These are phyloP conservation scores for Halocaridina rubra DNA, from an alignment of 2,888 invertebrate genomes.

Conservation along the genomic window DNA sequence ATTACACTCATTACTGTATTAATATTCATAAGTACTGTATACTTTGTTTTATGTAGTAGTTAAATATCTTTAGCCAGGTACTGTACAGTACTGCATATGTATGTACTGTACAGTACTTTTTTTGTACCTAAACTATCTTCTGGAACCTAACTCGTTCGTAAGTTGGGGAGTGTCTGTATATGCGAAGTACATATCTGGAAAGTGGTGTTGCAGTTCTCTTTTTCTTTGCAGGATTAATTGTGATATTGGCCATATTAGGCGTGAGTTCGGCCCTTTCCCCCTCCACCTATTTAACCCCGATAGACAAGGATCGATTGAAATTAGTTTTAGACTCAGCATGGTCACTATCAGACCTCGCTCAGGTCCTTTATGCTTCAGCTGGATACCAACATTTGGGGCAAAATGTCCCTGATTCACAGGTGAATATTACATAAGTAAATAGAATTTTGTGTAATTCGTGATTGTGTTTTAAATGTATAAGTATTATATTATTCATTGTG, in stretches of 20 bases:
- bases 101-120: not conserved
- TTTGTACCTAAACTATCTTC: not conserved
- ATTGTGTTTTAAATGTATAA: no score
- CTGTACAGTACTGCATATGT: no score
- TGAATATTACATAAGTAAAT: no score
- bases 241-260: conserved; percentile 41
- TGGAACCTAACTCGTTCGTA: no score
- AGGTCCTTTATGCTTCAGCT: conserved; percentile 65
- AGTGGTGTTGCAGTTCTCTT: no score
- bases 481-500: no score
- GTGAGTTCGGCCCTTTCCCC: conserved; percentile 54
- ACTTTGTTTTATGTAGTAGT: no score
- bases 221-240: conserved; percentile 35
- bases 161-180: no score
- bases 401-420: conserved; percentile 56
- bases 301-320: conserved; percentile 55
- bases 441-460: no score
- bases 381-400: conserved; percentile 62
- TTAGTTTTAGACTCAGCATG: conserved; percentile 60
- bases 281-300: conserved; percentile 57
- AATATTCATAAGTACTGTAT: not conserved
- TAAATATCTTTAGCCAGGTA: no score
- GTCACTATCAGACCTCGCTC: conserved; percentile 56
- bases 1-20: not conserved
- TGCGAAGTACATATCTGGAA: not conserved